Percentiles rank a stretch among this genome's conserved stretches.
These are phyloP conservation scores for Polydrusus tereticollis DNA, from an alignment of 2,888 invertebrate species.

Conservation along the genomic window DNA sequence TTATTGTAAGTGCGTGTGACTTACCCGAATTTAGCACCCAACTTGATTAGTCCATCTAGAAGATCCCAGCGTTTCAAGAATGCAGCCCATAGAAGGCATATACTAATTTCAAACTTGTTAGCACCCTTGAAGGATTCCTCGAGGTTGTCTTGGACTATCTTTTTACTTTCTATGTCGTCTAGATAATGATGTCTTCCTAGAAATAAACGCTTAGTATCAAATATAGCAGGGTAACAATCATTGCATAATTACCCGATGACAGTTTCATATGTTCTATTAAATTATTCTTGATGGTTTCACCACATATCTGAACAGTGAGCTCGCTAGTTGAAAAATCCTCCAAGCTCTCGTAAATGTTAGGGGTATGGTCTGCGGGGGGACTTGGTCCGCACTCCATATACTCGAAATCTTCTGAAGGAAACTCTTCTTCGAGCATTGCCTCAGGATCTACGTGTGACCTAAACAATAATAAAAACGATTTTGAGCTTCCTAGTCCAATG, in stretches of 20 bases:
- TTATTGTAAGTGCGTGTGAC: background rate
- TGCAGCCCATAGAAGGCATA: slow-evolving; percentile 80
- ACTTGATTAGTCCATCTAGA: slow-evolving; percentile 73
- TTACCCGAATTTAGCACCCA: slow-evolving; percentile 77
- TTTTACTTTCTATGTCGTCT: slow-evolving; percentile 81
- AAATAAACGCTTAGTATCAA: no score
- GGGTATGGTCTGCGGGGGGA: slow-evolving; percentile 84
- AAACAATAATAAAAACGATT: background rate
- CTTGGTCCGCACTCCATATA: slow-evolving; percentile 86
- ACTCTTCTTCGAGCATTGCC: slow-evolving; percentile 75
- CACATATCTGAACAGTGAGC: slow-evolving; percentile 80
- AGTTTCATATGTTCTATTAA: slow-evolving; percentile 81
- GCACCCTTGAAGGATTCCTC: slow-evolving; percentile 69
- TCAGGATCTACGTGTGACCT: slow-evolving; percentile 59
- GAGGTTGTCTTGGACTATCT: slow-evolving; percentile 72
- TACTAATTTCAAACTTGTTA: slow-evolving; percentile 78
- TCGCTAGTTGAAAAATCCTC: slow-evolving; percentile 76
- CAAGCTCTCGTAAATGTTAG: slow-evolving; percentile 86
- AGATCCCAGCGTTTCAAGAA: slow-evolving; percentile 79
- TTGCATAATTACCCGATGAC: slow-evolving; percentile 70
- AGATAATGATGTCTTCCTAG: slow-evolving; percentile 75
- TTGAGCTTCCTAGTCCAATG: background rate
- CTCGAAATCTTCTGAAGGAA: slow-evolving; percentile 73
- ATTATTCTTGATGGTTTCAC: slow-evolving; percentile 80
- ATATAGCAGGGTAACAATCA: no score